Evolutionary conservation across 2,888 invertebrate species (phyloP).

Genomic region (Cerastis leucographa): DNA sequence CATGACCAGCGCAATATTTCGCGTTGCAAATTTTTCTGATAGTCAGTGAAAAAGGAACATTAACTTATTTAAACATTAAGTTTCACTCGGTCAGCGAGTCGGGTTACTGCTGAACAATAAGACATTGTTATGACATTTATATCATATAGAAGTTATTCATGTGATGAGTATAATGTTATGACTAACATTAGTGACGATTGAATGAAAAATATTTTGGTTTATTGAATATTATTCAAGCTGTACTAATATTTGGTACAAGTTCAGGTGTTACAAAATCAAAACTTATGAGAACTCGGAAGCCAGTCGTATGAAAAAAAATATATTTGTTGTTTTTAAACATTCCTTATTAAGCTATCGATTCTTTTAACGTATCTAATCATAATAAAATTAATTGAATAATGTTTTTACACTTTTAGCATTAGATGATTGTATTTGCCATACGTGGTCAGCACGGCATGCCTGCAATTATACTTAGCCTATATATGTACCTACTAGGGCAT

Average conservation of each 20-base stretch:
- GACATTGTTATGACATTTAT: conserved; percentile 5
- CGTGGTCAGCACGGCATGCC: conserved; percentile 6
- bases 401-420: background rate
- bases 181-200: conserved; percentile 12
- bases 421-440: background rate
- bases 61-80: conserved; percentile 27
- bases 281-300: background rate
- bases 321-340: background rate
- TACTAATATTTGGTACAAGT: conserved; percentile 6
- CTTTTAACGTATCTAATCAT: background rate
- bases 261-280: background rate
- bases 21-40: conserved; percentile 46
- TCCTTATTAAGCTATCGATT: background rate
- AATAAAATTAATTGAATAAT: background rate
- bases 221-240: conserved; percentile 9
- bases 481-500: background rate
- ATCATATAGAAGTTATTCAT: conserved; percentile 22
- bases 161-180: conserved; percentile 11
- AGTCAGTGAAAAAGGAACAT: conserved; percentile 60
- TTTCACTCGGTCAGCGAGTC: conserved; percentile 41
- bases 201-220: background rate
- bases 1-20: conserved; percentile 66
- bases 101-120: conserved; percentile 11
- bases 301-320: background rate
- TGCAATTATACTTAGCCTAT: background rate